phyloP scores from a whole-genome alignment of 2,113 vertebrate species.

The Gopherus flavomarginatus region DNA sequence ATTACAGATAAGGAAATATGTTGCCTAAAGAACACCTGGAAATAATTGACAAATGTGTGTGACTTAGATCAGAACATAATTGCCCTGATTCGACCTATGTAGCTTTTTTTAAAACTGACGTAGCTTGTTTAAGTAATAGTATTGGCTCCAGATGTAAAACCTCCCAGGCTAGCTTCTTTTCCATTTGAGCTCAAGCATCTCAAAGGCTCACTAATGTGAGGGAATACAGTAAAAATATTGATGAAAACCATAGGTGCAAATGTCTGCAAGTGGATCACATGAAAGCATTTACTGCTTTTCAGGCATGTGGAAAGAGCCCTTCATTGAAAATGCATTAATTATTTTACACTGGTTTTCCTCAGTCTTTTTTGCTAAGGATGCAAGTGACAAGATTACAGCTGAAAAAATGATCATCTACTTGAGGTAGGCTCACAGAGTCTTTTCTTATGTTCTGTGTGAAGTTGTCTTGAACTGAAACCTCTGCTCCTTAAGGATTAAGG shows the following conservation, averaged over 20 bases:
- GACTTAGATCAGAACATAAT: slow-evolving; percentile 84
- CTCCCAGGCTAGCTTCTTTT: slow-evolving; percentile 78
- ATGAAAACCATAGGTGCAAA: slow-evolving; percentile 81
- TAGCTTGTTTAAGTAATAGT: slow-evolving; percentile 81
- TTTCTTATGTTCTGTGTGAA: slow-evolving; percentile 84
- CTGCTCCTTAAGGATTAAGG: slow-evolving; percentile 88
- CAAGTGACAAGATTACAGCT: slow-evolving; percentile 82
- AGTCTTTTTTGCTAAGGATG: slow-evolving; percentile 73
- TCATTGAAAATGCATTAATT: slow-evolving; percentile 79
- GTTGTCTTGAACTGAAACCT: slow-evolving; percentile 85
- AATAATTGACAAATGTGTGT: slow-evolving; percentile 83
- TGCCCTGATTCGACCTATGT: slow-evolving; percentile 81
- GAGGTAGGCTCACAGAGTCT: slow-evolving; percentile 79
- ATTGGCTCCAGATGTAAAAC: slow-evolving; percentile 86
- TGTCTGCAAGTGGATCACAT: slow-evolving; percentile 77
- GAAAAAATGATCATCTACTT: slow-evolving; percentile 81
- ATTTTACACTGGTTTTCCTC: slow-evolving; percentile 79
- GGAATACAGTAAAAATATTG: slow-evolving; percentile 77
- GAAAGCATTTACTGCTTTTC: slow-evolving; percentile 81
- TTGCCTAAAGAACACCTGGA: slow-evolving; percentile 82
- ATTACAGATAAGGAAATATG: slow-evolving; percentile 81
- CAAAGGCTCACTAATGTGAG: slow-evolving; percentile 76
- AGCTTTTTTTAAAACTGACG: slow-evolving; percentile 76
- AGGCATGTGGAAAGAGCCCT: slow-evolving; percentile 66
- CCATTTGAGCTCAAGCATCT: slow-evolving; percentile 70